Evolutionary conservation across 2,113 vertebrate genomes (phyloP).

Genomic region (Rhipidura dahli): DNA sequence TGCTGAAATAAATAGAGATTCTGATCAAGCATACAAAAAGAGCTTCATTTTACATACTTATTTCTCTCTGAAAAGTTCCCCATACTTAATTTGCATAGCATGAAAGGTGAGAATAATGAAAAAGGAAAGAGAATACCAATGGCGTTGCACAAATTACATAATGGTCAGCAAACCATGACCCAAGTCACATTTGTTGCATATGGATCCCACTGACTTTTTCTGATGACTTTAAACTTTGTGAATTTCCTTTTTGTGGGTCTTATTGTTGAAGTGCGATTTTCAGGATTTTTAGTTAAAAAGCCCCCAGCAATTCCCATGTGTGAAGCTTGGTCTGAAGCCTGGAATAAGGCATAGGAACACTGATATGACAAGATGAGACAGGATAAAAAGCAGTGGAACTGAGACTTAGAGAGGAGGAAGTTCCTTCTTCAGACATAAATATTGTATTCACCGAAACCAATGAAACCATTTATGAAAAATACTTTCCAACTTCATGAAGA

Average conservation of each 20-base stretch:
- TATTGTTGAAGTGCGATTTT: neutral
- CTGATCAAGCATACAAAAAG: neutral
- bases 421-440: neutral
- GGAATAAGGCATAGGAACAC: neutral
- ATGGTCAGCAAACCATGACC: neutral
- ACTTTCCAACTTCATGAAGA: neutral
- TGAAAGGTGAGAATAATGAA: neutral
- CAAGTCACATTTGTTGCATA: neutral
- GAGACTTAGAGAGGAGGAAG: neutral
- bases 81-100: neutral
- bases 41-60: neutral
- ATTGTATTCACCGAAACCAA: neutral
- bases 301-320: neutral
- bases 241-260: neutral
- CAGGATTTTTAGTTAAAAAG: neutral
- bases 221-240: neutral
- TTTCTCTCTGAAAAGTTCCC: neutral
- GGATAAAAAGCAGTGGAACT: neutral
- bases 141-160: neutral
- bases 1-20: neutral
- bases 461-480: neutral
- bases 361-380: neutral
- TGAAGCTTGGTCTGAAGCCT: neutral
- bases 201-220: neutral
- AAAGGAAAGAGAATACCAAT: neutral